phyloP scores from a whole-genome alignment of 2,113 vertebrate species.

The Heteronetta atricapilla region DNA sequence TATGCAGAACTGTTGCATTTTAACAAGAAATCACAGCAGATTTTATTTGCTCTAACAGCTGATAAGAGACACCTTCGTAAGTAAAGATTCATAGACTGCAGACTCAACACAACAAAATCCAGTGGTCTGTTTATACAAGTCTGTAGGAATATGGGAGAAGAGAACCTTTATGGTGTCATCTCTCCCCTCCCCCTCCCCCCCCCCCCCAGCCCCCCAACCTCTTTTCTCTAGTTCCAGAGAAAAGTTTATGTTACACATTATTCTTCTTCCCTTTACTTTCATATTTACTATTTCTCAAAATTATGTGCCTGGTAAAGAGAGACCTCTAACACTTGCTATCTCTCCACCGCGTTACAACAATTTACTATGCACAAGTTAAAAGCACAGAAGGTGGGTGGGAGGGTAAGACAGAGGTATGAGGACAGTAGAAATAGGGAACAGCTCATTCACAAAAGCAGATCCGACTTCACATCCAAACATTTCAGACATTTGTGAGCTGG shows the following conservation, averaged over 20 bases:
- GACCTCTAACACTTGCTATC: neutral
- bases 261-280: neutral
- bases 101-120: neutral
- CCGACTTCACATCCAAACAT: neutral
- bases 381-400: neutral
- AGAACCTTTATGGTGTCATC: too few relatives aligned
- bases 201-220: too few relatives aligned
- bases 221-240: neutral
- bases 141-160: neutral
- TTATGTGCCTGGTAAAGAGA: neutral
- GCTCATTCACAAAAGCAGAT: neutral
- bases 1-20: neutral
- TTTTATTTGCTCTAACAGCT: slow-evolving; percentile 26
- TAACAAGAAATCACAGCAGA: neutral
- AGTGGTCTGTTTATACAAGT: neutral
- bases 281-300: neutral
- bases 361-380: neutral
- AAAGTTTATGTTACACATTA: neutral
- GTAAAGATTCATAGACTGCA: neutral
- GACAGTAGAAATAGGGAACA: neutral
- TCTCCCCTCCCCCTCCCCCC: too few relatives aligned
- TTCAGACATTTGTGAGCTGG: neutral
- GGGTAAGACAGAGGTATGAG: neutral
- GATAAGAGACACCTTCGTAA: neutral
- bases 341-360: neutral